Evolutionary conservation across 1,140 invertebrate species (phyloP).

Genomic region (Lordiphosa clarofinis): DNA sequence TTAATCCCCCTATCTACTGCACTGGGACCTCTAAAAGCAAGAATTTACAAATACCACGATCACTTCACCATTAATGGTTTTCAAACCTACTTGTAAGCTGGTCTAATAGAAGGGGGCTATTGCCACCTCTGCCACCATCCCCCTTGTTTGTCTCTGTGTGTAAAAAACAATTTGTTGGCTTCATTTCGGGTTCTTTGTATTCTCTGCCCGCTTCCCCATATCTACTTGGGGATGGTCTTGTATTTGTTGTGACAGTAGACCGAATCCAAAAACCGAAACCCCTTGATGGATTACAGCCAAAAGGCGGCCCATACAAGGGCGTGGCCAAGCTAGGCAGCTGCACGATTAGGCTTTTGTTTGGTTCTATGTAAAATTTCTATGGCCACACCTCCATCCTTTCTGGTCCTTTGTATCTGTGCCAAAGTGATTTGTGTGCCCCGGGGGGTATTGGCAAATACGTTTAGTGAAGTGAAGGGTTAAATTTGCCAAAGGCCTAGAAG

Average conservation of each 20-base stretch:
- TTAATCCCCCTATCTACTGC: too few relatives aligned
- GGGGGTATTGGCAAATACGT: constrained; percentile 61
- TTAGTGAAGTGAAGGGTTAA: constrained; percentile 77
- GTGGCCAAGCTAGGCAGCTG: constrained; percentile 48
- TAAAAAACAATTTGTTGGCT: constrained; percentile 69
- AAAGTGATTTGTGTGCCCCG: constrained; percentile 69
- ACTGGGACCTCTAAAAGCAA: too few relatives aligned
- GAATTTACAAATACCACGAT: too few relatives aligned
- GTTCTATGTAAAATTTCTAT: constrained; percentile 72
- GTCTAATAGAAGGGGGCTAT: too few relatives aligned
- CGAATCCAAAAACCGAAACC: constrained; percentile 44
- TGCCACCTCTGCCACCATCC: neutral
- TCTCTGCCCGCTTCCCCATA: constrained; percentile 8
- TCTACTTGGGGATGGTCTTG: constrained; percentile 1
- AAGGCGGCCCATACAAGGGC: constrained; percentile 54
- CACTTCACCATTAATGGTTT: too few relatives aligned
- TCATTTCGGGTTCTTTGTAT: constrained; percentile 31
- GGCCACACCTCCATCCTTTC: constrained; percentile 52
- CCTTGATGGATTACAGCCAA: constrained; percentile 73
- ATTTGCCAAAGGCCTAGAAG: constrained; percentile 43
- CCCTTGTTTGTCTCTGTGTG: constrained; percentile 2
- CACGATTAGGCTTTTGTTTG: constrained; percentile 77
- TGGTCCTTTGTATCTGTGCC: constrained; percentile 59
- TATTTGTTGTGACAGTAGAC: constrained; percentile 57
- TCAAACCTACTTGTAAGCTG: too few relatives aligned